These are phyloP conservation scores for Neoseiulus cucumeris DNA, from an alignment of 1,140 invertebrate species.

Conservation along the genomic window DNA sequence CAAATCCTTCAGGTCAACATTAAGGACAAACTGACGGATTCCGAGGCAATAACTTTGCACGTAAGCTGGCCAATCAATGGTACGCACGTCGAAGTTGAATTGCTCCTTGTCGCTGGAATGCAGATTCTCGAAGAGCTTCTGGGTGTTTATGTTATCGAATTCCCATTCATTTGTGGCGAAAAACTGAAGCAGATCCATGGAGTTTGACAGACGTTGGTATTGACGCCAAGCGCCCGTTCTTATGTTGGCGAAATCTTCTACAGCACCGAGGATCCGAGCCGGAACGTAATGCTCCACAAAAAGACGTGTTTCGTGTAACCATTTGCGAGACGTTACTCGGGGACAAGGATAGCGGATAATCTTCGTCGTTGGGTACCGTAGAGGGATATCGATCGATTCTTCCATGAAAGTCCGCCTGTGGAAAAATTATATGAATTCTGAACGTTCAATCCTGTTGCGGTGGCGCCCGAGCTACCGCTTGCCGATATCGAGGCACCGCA, in stretches of 20 bases:
- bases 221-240: constrained; percentile 61
- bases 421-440: no score
- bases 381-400: neutral
- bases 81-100: constrained; percentile 46
- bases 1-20: neutral
- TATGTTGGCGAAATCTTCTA: constrained; percentile 45
- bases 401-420: neutral
- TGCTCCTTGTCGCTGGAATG: constrained; percentile 37
- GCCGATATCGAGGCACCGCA: no score
- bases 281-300: constrained; percentile 55
- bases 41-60: constrained; percentile 46
- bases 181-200: constrained; percentile 47
- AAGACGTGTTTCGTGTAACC: neutral
- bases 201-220: constrained; percentile 56
- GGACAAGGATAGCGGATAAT: neutral
- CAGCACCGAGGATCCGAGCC: constrained; percentile 49
- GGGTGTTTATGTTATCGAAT: constrained; percentile 50
- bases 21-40: neutral
- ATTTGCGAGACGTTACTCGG: neutral
- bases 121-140: constrained; percentile 37
- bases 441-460: no score
- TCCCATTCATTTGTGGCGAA: constrained; percentile 60
- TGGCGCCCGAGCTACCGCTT: no score
- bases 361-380: neutral
- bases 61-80: constrained; percentile 44